Percentiles rank a stretch among this genome's conserved stretches.
phyloP scores from a whole-genome alignment of 2,113 vertebrate species.

The Charina bottae region DNA sequence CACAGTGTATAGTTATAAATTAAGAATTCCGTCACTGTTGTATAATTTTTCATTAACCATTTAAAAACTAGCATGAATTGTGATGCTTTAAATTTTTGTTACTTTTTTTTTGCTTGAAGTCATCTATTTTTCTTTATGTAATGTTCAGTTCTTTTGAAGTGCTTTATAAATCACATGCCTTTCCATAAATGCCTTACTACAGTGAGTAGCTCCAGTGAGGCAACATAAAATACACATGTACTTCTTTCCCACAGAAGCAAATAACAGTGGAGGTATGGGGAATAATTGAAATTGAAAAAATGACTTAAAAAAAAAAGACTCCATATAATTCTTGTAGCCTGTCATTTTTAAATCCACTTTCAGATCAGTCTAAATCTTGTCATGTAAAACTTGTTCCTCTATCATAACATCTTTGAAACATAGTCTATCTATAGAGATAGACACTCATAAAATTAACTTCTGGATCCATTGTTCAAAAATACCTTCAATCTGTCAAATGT shows the following conservation, averaged over 20 bases:
- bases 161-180: neutral
- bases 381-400: neutral
- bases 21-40: constrained; percentile 7
- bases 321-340: neutral
- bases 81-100: neutral
- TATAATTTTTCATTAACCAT: constrained; percentile 21
- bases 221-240: neutral
- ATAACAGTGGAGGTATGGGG: neutral
- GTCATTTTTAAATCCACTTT: neutral
- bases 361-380: neutral
- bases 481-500: neutral
- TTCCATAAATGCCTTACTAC: neutral
- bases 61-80: constrained; percentile 3
- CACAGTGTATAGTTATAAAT: constrained; percentile 27
- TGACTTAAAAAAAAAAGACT: neutral
- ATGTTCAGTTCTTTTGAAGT: neutral
- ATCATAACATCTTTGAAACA: neutral
- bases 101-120: neutral
- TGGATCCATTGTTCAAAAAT: neutral
- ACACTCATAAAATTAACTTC: neutral
- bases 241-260: neutral
- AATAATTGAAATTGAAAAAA: neutral
- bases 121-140: neutral
- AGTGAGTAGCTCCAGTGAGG: neutral
- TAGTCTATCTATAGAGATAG: neutral